phyloP scores from a whole-genome alignment of 2,113 vertebrate species.

The Bubo bubo region DNA sequence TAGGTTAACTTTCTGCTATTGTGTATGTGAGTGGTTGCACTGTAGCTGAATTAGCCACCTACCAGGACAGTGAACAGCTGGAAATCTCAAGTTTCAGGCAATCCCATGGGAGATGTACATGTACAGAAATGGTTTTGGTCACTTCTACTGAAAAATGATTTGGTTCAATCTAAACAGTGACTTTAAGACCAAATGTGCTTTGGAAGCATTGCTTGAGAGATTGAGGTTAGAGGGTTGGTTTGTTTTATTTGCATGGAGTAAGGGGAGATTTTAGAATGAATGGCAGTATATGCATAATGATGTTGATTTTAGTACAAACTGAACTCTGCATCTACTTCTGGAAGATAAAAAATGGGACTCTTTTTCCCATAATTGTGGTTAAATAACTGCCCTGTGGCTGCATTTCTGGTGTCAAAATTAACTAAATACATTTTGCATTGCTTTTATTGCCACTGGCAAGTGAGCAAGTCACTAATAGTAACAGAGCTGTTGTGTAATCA shows the following conservation, averaged over 20 bases:
- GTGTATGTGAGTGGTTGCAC: neutral
- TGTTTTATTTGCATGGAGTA: neutral
- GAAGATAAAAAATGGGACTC: neutral
- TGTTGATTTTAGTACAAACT: neutral
- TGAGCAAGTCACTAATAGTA: slow-evolving; percentile 37
- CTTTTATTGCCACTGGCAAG: slow-evolving; percentile 35
- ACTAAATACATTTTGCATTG: neutral
- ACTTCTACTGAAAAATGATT: neutral
- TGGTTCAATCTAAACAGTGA: neutral
- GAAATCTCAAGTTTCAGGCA: neutral
- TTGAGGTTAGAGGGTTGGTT: neutral
- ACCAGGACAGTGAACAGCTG: neutral
- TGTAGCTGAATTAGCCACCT: neutral
- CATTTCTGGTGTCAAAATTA: slow-evolving; percentile 31
- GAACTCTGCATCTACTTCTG: neutral
- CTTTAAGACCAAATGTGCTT: neutral
- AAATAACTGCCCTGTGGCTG: neutral
- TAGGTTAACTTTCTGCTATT: neutral
- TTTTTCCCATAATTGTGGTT: neutral
- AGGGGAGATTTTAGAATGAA: neutral
- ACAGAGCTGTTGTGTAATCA: slow-evolving; percentile 48
- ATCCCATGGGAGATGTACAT: neutral
- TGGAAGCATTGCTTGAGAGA: neutral
- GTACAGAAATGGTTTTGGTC: neutral
- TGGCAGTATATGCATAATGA: neutral